A percentile compares a stretch with the other conserved stretches of the same genome.
phyloP scores from a whole-genome alignment of 2,797 vertebrate species.

The Molossus alvarezi region DNA sequence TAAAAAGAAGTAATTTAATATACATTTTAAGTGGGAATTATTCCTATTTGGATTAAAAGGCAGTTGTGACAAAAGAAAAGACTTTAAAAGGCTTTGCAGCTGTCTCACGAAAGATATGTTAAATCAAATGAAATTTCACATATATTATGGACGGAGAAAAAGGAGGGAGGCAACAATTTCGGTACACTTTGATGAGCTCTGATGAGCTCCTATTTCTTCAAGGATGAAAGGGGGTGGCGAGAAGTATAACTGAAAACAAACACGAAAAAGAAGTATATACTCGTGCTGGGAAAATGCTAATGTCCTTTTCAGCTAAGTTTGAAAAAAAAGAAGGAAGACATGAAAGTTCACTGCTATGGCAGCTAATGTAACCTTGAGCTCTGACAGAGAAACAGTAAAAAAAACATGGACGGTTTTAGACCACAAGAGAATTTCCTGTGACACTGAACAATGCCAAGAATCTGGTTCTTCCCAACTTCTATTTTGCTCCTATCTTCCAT shows the following conservation, averaged over 20 bases:
- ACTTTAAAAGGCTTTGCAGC: conserved; percentile 43
- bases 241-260: background rate
- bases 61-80: conserved; percentile 16
- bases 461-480: conserved; percentile 49
- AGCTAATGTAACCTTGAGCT: conserved; percentile 14
- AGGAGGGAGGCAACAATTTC: background rate
- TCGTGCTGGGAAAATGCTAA: conserved; percentile 47
- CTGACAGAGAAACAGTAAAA: conserved; percentile 16
- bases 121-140: conserved; percentile 63
- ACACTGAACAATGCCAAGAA: conserved; percentile 47
- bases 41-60: conserved; percentile 66
- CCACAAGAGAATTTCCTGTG: conserved; percentile 22
- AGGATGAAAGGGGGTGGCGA: background rate
- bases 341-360: background rate
- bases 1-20: conserved; percentile 23
- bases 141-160: background rate
- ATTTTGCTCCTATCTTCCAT: background rate
- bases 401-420: conserved; percentile 45
- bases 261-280: background rate
- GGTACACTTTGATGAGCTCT: conserved; percentile 27
- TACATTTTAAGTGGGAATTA: conserved; percentile 48
- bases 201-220: conserved; percentile 40
- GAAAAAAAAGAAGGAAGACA: background rate
- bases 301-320: conserved; percentile 35
- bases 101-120: conserved; percentile 40